Percentiles rank a stretch among this genome's conserved stretches.
phyloP scores from a whole-genome alignment of 2,797 vertebrate species.

The Sebastes variabilis region DNA sequence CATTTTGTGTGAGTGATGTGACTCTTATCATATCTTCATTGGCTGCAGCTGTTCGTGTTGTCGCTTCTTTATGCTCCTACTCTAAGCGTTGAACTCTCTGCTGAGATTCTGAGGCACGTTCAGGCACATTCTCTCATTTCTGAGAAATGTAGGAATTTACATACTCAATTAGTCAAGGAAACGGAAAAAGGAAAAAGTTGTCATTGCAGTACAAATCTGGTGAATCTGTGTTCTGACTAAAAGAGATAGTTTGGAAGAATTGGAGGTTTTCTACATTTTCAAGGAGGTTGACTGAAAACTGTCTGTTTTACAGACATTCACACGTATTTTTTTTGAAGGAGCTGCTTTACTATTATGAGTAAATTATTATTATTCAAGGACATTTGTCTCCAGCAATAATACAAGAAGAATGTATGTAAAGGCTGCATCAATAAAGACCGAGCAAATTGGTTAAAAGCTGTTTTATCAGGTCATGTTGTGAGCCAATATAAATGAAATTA shows the following conservation, averaged over 20 bases:
- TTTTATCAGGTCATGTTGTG: neutral
- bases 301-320: neutral
- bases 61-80: neutral
- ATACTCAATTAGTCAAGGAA: neutral
- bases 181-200: neutral
- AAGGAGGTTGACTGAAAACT: neutral
- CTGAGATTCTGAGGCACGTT: neutral
- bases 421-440: neutral
- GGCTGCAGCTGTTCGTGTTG: neutral
- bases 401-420: neutral
- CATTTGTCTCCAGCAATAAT: neutral
- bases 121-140: neutral
- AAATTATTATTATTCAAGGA: neutral
- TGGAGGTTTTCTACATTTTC: neutral
- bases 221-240: neutral
- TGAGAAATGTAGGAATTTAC: constrained; percentile 4
- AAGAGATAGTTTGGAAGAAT: neutral
- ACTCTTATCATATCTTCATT: neutral
- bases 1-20: neutral
- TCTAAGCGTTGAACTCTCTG: neutral
- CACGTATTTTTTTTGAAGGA: neutral
- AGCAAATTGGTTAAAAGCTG: neutral
- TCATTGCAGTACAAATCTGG: neutral
- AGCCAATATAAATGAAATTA: neutral
- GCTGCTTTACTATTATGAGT: too few relatives aligned